Evolutionary conservation across 2,113 vertebrate genomes (phyloP).

Genomic region (Bostrychus sinensis): DNA sequence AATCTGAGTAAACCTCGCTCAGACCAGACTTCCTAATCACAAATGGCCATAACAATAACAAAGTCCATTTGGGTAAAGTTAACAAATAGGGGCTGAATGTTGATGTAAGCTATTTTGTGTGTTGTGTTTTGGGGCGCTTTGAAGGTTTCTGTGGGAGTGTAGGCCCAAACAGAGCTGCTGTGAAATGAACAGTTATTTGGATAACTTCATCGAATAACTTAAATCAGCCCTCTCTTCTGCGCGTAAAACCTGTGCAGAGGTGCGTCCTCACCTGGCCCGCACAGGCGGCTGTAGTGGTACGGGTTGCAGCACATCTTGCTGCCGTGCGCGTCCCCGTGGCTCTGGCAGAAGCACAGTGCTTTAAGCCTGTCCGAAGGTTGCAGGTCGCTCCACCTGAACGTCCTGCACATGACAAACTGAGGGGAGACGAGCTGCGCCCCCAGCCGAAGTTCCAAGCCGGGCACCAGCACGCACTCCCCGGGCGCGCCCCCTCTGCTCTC

Average conservation of each 20-base stretch:
- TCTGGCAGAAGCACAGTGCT: constrained; percentile 88
- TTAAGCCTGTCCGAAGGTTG: constrained; percentile 88
- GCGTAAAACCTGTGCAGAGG: not conserved
- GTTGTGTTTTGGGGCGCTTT: no score
- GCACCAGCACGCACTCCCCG: constrained; percentile 87
- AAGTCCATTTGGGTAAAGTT: no score
- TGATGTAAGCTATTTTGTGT: no score
- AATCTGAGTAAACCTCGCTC: no score
- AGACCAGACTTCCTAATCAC: no score
- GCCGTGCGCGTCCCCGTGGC: constrained; percentile 77
- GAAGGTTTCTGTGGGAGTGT: no score
- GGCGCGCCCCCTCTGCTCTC: constrained; percentile 89
- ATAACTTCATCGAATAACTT: not conserved
- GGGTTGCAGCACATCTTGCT: constrained; percentile 92
- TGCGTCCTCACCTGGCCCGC: constrained; percentile 88
- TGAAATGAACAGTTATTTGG: no score
- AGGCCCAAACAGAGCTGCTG: no score
- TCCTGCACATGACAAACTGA: constrained; percentile 85
- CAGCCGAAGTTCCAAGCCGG: constrained; percentile 83
- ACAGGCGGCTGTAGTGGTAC: constrained; percentile 94
- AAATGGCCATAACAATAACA: no score
- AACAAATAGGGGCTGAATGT: no score
- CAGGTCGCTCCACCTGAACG: constrained; percentile 95
- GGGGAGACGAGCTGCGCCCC: constrained; percentile 82
- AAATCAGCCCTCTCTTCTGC: not conserved